Evolutionary conservation across 1,140 invertebrate species (phyloP), one percentile per base, ranked within the genome.

Genomic region (Contarinia nasturtii): DNA sequence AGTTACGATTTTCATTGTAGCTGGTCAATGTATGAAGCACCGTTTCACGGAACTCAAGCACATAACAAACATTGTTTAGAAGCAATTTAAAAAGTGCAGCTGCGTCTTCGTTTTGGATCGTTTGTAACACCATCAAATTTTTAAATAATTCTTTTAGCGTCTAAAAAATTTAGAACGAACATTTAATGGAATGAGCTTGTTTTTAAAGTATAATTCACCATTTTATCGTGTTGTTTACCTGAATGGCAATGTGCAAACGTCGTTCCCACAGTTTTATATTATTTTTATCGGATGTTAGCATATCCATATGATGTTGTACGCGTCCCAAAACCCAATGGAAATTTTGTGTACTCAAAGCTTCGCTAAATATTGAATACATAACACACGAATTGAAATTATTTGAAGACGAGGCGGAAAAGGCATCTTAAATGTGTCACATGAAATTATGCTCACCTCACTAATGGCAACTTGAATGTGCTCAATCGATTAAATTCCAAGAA

Each of bases 401-500:
- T 40, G 37, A 4, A 40, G 3, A 40, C n/a, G n/a, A n/a, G n/a
- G n/a, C n/a, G n/a, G n/a, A n/a, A n/a, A n/a, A n/a, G n/a, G n/a
- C n/a, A n/a, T n/a, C n/a, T n/a, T 5, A 27, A 27, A 27, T 5
- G 10, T 27, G 27, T 27, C 3, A 15, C 14, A 40, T 40, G 14
- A 15, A 40, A 7, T 12, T 15, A 4, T 40, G 12, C 66, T 71
- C 67, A 88, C 85, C 85, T 87, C 45, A 95, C 80, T 52, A 88
- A 72, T 65, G 90, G 87, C 51, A 93, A 76, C 67, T 86, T 74
- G 58, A 90, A 87, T 55, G 80, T 79, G 53, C 71, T 74, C 56
- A 78, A 70, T 52, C 93, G 76, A 73, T 93, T 94, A 66, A 97
- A 96, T 66, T 94, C 86, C 88, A 96, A 93, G 64, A 96, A 97